A percentile compares a stretch with the other conserved stretches of the same genome.
Evolutionary conservation across 2,888 invertebrate species (phyloP).

Genomic region (Lochmaea crataegi): DNA sequence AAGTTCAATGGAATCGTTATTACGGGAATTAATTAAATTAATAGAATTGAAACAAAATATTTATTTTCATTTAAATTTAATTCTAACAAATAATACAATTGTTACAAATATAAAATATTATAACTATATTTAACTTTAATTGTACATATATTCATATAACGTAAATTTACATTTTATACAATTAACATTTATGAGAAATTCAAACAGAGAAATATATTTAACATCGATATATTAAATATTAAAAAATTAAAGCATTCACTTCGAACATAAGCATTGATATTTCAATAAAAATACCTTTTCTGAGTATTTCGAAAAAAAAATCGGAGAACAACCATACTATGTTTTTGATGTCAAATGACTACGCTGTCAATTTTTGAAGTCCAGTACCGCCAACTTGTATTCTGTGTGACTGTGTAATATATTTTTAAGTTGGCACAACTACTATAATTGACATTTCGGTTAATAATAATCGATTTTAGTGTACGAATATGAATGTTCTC

Average conservation of each 20-base stretch:
- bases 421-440: too few species aligned
- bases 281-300: not conserved
- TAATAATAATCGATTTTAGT: too few species aligned
- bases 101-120: conserved; percentile 50
- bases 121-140: conserved; percentile 44
- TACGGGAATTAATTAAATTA: too few species aligned
- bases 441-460: too few species aligned
- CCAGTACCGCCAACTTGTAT: too few species aligned
- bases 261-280: not conserved
- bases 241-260: not conserved
- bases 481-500: too few species aligned
- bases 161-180: conserved; percentile 47
- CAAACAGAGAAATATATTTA: conserved; percentile 18
- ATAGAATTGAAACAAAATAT: not conserved
- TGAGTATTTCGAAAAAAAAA: not conserved
- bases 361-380: too few species aligned
- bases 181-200: conserved; percentile 39
- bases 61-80: conserved; percentile 40
- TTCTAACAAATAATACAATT: conserved; percentile 46
- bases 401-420: too few species aligned
- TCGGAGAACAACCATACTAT: not conserved
- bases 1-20: too few species aligned
- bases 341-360: not conserved
- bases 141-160: conserved; percentile 42
- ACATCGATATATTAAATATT: conserved; percentile 18